Evolutionary conservation across 1,140 invertebrate species (phyloP).

Genomic region (Pogonus chalceus): DNA sequence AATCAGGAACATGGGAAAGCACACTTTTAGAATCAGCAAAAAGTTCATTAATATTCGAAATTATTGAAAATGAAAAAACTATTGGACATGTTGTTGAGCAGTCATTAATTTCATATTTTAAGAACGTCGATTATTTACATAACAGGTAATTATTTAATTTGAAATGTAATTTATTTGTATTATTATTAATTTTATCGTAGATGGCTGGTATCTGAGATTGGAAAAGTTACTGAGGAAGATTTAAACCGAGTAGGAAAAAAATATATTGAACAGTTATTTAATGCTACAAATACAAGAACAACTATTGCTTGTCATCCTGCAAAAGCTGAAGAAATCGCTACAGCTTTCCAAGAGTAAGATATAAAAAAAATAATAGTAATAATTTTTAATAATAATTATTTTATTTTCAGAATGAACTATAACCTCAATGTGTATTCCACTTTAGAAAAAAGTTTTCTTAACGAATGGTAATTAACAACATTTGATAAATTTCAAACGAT

Average conservation of each 20-base stretch:
- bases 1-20: constrained; percentile 53
- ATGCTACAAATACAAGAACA: constrained; percentile 45
- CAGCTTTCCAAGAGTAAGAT: constrained; percentile 56
- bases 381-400: constrained; percentile 16
- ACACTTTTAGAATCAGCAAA: constrained; percentile 71
- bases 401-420: constrained; percentile 37
- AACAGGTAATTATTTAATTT: constrained; percentile 44
- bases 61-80: constrained; percentile 69
- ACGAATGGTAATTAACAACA: constrained; percentile 26
- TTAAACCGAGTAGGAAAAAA: constrained; percentile 52
- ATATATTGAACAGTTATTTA: constrained; percentile 59
- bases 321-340: constrained; percentile 55
- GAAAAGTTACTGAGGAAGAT: constrained; percentile 53
- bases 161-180: constrained; percentile 2
- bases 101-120: constrained; percentile 62
- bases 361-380: constrained; percentile 10
- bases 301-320: constrained; percentile 66
- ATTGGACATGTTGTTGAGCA: constrained; percentile 58
- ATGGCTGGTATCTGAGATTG: constrained; percentile 33
- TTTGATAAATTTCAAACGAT: too few species aligned
- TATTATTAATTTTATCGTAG: constrained; percentile 6
- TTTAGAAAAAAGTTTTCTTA: constrained; percentile 45
- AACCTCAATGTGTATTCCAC: constrained; percentile 38
- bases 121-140: constrained; percentile 53
- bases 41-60: constrained; percentile 74